These are phyloP conservation scores for Micronisus gabar DNA, from an alignment of 2,113 vertebrate genomes.

Conservation along the genomic window DNA sequence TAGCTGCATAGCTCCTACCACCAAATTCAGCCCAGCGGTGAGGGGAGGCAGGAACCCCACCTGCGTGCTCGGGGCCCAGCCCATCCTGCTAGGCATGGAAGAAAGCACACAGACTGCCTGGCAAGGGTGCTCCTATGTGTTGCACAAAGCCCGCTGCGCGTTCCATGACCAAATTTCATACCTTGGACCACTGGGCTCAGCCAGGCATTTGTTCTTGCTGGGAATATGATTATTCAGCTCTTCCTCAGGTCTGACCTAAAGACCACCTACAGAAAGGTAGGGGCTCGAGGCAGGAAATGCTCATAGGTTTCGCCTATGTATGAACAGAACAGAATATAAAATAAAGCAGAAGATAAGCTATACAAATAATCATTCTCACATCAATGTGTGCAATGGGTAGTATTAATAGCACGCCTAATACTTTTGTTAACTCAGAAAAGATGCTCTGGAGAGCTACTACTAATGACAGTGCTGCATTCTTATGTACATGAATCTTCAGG, in stretches of 20 bases:
- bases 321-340: constrained; percentile 26
- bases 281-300: neutral
- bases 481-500: neutral
- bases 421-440: constrained; percentile 51
- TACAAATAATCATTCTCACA: neutral
- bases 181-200: neutral
- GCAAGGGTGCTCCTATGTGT: neutral
- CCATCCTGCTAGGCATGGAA: neutral
- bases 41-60: neutral
- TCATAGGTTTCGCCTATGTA: constrained; percentile 8
- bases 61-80: neutral
- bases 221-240: neutral
- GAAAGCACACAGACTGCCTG: neutral
- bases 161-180: neutral
- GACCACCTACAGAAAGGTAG: neutral
- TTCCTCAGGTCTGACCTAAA: neutral
- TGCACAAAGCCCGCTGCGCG: neutral
- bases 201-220: neutral
- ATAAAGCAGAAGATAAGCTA: neutral
- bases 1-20: neutral
- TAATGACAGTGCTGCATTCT: neutral
- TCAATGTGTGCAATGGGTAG: neutral
- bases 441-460: neutral
- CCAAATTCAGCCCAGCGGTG: neutral
- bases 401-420: constrained; percentile 28